Base-by-base conservation (phyloP, 1,140 invertebrate genomes). In the Chymomyza costata region DNA sequence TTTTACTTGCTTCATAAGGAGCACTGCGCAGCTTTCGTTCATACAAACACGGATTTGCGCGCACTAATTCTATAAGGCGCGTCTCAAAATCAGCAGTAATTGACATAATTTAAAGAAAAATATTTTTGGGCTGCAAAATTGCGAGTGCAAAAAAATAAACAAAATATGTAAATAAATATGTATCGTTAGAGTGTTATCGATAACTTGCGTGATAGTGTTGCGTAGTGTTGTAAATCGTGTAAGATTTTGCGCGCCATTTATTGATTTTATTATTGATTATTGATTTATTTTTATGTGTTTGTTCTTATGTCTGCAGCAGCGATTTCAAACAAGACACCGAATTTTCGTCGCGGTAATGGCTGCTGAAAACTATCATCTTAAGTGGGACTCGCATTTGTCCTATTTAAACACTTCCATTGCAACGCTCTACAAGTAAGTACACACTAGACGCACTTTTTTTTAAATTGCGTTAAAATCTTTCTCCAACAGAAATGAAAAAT, bases 311-410 rank as follows among this genome's bases (percentile, higher is more conserved):
- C 16, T 45, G 21, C 8, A 34, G 10, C 17, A 15, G 10, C 14
- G 43, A 34, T n/a, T n/a, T n/a, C 16, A 32, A 10, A 16, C 21
- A 41, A 52, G 14, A 6, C 43, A 39, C 13, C 18, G 19, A 14
- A 35, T 21, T 49, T 58, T 25, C 40, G 30, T 60, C 67, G 11
- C 41, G 45, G 48, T 59, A 18, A 85, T 85, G 80, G 73, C 82
- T 52, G 84, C 91, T 61, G 93, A 94, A 82, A 94, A 93, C 66
- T 94, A 94, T 84, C 93, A 94, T 85, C 87, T 95, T 11, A 94
- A 94, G 88, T 94, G 93, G 93, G 92, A 93, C 83, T 94, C 93
- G 48, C 93, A 94, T 86, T 90, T 90, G 63, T 89, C 90, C 15
- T 92, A 94, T 87, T 87, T 95, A 58, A 93, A 94, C 85, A 91